Conservation (phyloP, 2,888 invertebrate species). For the Crocallis elinguaria region DNA sequence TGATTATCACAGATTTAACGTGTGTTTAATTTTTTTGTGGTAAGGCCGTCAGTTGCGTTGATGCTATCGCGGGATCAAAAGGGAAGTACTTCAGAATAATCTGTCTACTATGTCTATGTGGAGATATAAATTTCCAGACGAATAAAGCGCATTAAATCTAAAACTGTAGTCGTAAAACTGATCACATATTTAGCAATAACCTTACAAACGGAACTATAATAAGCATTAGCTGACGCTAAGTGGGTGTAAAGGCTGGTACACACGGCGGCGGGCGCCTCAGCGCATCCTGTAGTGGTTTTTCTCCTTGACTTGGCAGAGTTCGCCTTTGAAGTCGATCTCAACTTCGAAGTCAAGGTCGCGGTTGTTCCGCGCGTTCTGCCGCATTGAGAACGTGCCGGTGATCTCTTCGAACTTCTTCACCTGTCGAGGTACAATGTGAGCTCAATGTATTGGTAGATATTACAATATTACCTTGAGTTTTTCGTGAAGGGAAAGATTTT, state of each 20-base stretch:
- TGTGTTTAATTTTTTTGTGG: no score
- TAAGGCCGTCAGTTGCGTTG: no score
- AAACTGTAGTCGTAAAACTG: not conserved
- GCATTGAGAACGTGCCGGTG: constrained; percentile 95
- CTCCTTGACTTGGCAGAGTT: constrained; percentile 93
- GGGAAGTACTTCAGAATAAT: no score
- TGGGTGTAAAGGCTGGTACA: constrained; percentile 8
- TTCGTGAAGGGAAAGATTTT: not conserved
- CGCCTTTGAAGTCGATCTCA: constrained; percentile 96
- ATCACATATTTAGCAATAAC: not conserved
- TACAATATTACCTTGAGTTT: not conserved
- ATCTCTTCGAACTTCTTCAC: constrained; percentile 97
- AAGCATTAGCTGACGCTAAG: not conserved
- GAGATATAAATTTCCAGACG: not conserved
- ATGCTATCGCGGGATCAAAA: no score
- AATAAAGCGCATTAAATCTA: not conserved
- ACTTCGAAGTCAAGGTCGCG: constrained; percentile 98
- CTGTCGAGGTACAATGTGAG: constrained; percentile 44
- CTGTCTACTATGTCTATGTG: not conserved
- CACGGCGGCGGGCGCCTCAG: constrained; percentile 71
- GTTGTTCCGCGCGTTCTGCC: constrained; percentile 98
- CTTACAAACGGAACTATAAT: not conserved
- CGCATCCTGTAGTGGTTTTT: constrained; percentile 96
- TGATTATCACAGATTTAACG: no score
- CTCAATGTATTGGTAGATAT: no score